Base-by-base conservation (phyloP, 2,797 vertebrate genomes). In the Periophthalmus magnuspinnatus region DNA sequence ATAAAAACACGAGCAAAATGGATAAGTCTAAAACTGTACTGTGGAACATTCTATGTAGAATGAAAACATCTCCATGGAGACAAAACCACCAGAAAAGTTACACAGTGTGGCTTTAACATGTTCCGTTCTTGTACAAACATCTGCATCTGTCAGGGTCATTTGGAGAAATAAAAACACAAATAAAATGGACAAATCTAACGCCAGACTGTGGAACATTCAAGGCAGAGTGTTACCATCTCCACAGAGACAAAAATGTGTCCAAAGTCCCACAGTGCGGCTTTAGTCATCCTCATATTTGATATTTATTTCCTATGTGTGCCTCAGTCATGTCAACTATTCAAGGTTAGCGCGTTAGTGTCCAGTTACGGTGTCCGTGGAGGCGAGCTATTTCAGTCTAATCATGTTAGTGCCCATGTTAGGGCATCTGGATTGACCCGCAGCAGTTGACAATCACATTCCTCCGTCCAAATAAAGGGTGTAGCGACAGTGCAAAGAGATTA, bases 331-430 rank as follows among this genome's bases (percentile, higher is more conserved):
- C 45, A 84, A 78, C 67, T 58, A 88, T 88, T 76, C 77, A 74
- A 79, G 75, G 86, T 76, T 73, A 76, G 71, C 3, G 41, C 74
- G 77, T 59, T 66, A 63, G 82, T 87, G 75, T 92, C 87, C 63
- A 48, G 88, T 91, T 92, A 84, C 89, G 86, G 80, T 75, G 82
- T 83, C 78, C 76, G 88, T 87, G 77, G 83, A 86, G 82, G 83
- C 82, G 69, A 84, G 86, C 90, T 93, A 92, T 93, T 93, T 91
- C 80, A 84, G 89, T 90, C 89, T 88, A 88, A 90, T 91, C 90
- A 83, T 89, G 89, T 90, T 86, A 91, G 88, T 91, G 90, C 81
- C 86, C 90, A 89, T 91, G 88, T 92, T 90, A 86, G 91, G 90
- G 86, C 88, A 85, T 86, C 88, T 89, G 83, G 84, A 85, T 81